A percentile compares a stretch with the other conserved stretches of the same genome.
phyloP scores from a whole-genome alignment of 1,140 invertebrate species.

The Cyphomyrmex costatus region DNA sequence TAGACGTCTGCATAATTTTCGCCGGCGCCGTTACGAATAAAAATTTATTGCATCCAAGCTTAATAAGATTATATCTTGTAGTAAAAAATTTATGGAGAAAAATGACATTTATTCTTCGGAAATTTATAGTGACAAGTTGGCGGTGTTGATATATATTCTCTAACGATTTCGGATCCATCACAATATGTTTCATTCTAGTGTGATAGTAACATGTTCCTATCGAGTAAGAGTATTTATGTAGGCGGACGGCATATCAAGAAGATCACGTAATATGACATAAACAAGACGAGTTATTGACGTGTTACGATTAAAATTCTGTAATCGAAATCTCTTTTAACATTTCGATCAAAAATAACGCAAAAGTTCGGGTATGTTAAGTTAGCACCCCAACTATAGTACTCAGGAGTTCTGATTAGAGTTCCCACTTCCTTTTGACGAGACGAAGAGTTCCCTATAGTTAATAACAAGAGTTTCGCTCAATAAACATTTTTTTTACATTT shows the following conservation, averaged over 20 bases:
- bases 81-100: neutral
- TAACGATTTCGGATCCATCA: slow-evolving; percentile 36
- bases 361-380: too few relatives aligned
- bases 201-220: neutral
- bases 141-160: slow-evolving; percentile 1
- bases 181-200: slow-evolving; percentile 31
- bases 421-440: too few relatives aligned
- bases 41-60: neutral
- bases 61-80: neutral
- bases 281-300: slow-evolving; percentile 8
- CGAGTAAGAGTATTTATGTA: neutral
- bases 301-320: slow-evolving; percentile 34
- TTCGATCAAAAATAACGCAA: slow-evolving; percentile 7
- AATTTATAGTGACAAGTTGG: neutral
- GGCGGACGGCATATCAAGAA: slow-evolving; percentile 32
- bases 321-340: neutral
- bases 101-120: slow-evolving; percentile 21
- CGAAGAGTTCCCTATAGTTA: too few relatives aligned
- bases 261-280: slow-evolving; percentile 18
- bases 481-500: too few relatives aligned
- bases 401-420: too few relatives aligned
- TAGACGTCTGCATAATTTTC: slow-evolving; percentile 23
- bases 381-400: too few relatives aligned
- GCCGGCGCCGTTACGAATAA: neutral
- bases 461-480: too few relatives aligned